Conservation (phyloP, 2,113 vertebrate genomes). For the Cygnus atratus region DNA sequence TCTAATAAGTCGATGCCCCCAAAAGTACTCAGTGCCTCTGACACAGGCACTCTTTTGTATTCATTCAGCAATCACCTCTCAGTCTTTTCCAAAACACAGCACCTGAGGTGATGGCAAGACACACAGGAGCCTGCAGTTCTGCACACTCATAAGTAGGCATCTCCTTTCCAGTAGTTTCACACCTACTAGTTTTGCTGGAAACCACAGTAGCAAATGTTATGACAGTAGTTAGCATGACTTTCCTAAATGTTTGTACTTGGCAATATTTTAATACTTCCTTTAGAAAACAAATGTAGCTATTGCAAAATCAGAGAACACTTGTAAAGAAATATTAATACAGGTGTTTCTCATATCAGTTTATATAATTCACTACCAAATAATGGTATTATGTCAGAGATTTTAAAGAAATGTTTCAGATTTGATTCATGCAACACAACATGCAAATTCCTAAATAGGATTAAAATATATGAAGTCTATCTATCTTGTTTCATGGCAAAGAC, state of each 20-base stretch:
- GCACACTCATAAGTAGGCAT: not conserved
- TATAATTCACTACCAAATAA: not conserved
- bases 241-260: not conserved
- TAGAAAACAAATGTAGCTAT: not conserved
- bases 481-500: not conserved
- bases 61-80: not conserved
- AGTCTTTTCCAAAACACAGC: not conserved
- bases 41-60: not conserved
- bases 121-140: not conserved
- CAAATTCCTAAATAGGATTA: conserved; percentile 18
- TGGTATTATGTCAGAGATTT: not conserved
- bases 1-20: not conserved
- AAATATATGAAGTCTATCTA: not conserved
- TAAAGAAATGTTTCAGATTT: not conserved
- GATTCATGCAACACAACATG: not conserved
- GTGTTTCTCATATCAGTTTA: not conserved
- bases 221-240: not conserved
- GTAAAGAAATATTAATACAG: not conserved
- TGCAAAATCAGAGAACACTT: not conserved
- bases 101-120: not conserved
- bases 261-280: not conserved
- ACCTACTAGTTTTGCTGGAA: not conserved
- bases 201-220: not conserved
- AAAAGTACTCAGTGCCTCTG: not conserved
- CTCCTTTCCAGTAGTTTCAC: not conserved